These are phyloP conservation scores for Pycnonotus jocosus DNA, from an alignment of 2,113 vertebrate genomes.

Conservation along the genomic window DNA sequence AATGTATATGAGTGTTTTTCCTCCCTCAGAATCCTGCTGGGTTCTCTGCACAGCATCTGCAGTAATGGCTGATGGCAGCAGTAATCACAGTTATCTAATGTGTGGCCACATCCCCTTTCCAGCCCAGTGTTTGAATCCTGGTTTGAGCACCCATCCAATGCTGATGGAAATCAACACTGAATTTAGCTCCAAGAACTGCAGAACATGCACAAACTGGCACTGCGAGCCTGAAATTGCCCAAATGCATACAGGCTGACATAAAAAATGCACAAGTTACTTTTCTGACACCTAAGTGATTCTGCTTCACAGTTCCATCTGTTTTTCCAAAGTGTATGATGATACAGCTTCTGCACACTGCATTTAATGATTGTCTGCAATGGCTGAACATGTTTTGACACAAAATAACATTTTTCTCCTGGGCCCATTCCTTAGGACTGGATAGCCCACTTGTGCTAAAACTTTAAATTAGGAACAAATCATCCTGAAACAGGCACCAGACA, in stretches of 20 bases:
- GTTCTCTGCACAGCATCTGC: not conserved
- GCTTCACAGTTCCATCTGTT: not conserved
- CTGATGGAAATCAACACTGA: not conserved
- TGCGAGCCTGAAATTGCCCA: not conserved
- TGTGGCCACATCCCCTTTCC: not conserved
- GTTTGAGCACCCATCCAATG: not conserved
- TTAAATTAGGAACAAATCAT: conserved; percentile 8
- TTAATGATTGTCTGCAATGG: not conserved
- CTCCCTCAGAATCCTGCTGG: not conserved
- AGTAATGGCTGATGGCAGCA: not conserved
- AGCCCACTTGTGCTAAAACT: not conserved
- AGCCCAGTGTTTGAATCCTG: not conserved
- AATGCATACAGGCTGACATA: not conserved
- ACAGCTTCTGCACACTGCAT: not conserved
- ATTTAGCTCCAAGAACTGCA: not conserved
- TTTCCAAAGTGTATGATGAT: not conserved
- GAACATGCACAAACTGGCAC: not conserved
- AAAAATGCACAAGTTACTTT: conserved; percentile 1
- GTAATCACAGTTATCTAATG: not conserved
- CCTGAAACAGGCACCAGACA: not conserved
- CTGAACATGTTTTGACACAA: not conserved
- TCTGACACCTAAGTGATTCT: not conserved
- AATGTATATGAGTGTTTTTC: not conserved
- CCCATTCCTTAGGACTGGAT: not conserved
- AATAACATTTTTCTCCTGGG: not conserved